Evolutionary conservation across 2,888 invertebrate species (phyloP).

Genomic region (Luffia ferchaultella): DNA sequence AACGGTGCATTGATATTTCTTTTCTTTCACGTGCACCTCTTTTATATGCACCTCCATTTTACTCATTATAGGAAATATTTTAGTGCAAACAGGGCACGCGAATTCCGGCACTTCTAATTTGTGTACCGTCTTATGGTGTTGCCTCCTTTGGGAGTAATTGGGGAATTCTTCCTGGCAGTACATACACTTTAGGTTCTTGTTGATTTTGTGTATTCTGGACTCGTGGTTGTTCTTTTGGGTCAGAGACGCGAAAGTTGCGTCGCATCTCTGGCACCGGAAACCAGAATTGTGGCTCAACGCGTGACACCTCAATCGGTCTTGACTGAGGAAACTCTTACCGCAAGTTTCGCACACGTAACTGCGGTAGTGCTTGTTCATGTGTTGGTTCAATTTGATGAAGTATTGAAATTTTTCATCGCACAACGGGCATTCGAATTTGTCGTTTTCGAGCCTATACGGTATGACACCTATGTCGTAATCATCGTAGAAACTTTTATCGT

Average conservation of each 20-base stretch:
- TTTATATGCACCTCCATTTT: slow-evolving; percentile 39
- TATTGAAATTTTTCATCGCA: slow-evolving; percentile 39
- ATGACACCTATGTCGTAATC: slow-evolving; percentile 36
- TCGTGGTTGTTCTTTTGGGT: slow-evolving; percentile 36
- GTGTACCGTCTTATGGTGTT: slow-evolving; percentile 32
- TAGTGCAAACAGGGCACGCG: slow-evolving; percentile 39
- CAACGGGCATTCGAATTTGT: slow-evolving; percentile 33
- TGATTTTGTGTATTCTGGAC: slow-evolving; percentile 29
- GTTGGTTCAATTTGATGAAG: slow-evolving; percentile 48
- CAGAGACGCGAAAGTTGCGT: slow-evolving; percentile 34
- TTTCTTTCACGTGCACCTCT: slow-evolving; percentile 51
- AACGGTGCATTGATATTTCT: slow-evolving; percentile 46
- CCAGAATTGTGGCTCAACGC: slow-evolving; percentile 31
- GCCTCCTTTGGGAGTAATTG: slow-evolving; percentile 34
- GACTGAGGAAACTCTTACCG: slow-evolving; percentile 45
- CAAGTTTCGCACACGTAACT: slow-evolving; percentile 46
- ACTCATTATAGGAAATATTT: slow-evolving; percentile 37
- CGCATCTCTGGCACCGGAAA: slow-evolving; percentile 35
- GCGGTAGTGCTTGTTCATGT: slow-evolving; percentile 50
- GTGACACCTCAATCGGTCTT: slow-evolving; percentile 41
- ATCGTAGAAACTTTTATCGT: slow-evolving; percentile 27
- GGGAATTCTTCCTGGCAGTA: slow-evolving; percentile 37
- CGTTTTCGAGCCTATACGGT: slow-evolving; percentile 34
- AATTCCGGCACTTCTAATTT: slow-evolving; percentile 28
- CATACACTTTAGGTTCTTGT: slow-evolving; percentile 32